Conservation (phyloP, 2,797 vertebrate genomes). For the Onychomys arenicola region DNA sequence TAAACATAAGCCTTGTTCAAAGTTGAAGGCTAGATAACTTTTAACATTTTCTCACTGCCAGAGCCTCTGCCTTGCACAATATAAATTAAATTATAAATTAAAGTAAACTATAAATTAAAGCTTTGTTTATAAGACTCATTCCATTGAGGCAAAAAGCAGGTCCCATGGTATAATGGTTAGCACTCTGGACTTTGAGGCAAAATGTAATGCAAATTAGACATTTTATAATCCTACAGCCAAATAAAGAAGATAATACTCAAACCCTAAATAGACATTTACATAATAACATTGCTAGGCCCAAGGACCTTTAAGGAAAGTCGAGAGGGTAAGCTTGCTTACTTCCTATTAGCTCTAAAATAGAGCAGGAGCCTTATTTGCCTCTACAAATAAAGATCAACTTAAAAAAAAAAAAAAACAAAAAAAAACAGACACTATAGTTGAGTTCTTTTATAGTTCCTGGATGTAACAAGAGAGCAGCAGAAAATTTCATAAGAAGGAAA, state of each 20-base stretch:
- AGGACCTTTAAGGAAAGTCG: background rate
- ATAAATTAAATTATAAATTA: constrained; percentile 45
- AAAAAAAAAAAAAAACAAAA: background rate
- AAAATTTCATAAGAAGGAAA: constrained; percentile 47
- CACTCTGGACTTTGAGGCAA: too few relatives aligned
- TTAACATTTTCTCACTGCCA: background rate
- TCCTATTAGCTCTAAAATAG: constrained; percentile 53
- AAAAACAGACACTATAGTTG: background rate
- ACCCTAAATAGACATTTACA: background rate
- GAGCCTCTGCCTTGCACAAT: constrained; percentile 36
- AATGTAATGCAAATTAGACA: constrained; percentile 30
- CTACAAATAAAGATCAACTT: constrained; percentile 45
- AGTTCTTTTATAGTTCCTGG: constrained; percentile 27
- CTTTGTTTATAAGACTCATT: constrained; percentile 37
- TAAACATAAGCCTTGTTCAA: constrained; percentile 20
- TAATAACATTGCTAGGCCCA: constrained; percentile 33
- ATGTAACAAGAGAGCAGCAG: constrained; percentile 23
- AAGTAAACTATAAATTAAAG: constrained; percentile 33
- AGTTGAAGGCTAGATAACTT: background rate
- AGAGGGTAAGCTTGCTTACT: constrained; percentile 19
- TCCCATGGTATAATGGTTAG: too few relatives aligned
- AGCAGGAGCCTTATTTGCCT: constrained; percentile 29
- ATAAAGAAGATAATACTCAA: constrained; percentile 42
- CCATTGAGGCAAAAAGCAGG: constrained; percentile 13
- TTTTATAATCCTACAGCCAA: constrained; percentile 61